Evolutionary conservation across 2,113 vertebrate genomes (phyloP).

Genomic region (Dasypus novemcinctus): DNA sequence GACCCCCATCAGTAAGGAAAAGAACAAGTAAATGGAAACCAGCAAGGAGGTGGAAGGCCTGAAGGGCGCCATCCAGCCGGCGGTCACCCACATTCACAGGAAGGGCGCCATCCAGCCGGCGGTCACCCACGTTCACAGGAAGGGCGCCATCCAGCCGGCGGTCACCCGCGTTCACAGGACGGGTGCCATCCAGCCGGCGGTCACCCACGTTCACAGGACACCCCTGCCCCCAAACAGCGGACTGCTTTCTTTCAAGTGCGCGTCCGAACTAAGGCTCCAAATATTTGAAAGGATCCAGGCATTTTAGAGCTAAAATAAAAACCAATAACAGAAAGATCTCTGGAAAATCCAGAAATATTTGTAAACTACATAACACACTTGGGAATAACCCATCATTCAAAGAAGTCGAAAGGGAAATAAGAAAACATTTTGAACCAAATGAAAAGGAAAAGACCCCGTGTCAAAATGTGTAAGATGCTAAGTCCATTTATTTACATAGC

Average conservation of each 20-base stretch:
- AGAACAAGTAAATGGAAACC: neutral
- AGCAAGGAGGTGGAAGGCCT: rapidly evolving
- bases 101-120: too few relatives aligned
- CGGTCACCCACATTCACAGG: too few relatives aligned
- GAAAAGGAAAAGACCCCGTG: neutral
- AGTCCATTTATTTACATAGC: rapidly evolving
- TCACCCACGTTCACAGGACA: rapidly evolving
- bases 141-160: rapidly evolving
- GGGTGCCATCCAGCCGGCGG: rapidly evolving
- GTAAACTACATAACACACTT: neutral
- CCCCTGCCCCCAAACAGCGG: too few relatives aligned
- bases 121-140: too few relatives aligned
- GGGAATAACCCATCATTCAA: neutral
- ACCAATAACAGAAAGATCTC: neutral
- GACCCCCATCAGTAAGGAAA: too few relatives aligned
- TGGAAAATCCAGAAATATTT: neutral
- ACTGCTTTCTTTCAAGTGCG: neutral
- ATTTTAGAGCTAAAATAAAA: neutral
- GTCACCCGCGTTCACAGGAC: rapidly evolving
- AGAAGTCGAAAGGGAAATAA: neutral
- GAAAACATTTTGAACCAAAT: neutral
- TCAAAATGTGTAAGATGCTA: neutral
- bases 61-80: too few relatives aligned
- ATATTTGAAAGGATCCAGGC: neutral
- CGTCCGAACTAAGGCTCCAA: neutral